Percentiles rank a stretch among this genome's conserved stretches.
Evolutionary conservation across 2,888 invertebrate species (phyloP).

Genomic region (Patella caerulea): DNA sequence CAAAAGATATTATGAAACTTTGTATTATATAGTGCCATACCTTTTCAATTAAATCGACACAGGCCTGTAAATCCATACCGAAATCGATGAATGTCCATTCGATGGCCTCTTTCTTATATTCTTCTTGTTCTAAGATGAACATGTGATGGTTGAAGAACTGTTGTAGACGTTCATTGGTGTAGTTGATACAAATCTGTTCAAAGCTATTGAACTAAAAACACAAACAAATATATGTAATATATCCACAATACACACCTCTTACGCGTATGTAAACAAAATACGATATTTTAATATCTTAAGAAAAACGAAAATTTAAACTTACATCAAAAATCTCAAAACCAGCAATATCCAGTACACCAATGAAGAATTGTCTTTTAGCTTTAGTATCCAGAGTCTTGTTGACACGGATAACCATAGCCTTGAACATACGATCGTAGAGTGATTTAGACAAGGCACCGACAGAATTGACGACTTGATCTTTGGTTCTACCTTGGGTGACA

Average conservation of each 20-base stretch:
- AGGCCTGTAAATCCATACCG: constrained; percentile 94
- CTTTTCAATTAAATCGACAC: constrained; percentile 84
- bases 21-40: constrained; percentile 17
- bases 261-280: no score
- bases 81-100: constrained; percentile 97
- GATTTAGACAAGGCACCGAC: constrained; percentile 72
- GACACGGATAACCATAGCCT: constrained; percentile 97
- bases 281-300: no score
- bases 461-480: constrained; percentile 77
- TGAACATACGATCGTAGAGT: constrained; percentile 72
- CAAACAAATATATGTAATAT: no score
- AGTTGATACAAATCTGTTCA: constrained; percentile 98
- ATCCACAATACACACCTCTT: no score
- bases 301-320: constrained; percentile 21
- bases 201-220: constrained; percentile 91
- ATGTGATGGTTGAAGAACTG: constrained; percentile 98
- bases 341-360: constrained; percentile 99
- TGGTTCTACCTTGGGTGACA: constrained; percentile 98
- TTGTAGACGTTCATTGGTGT: constrained; percentile 97
- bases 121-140: constrained; percentile 97
- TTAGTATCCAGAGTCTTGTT: constrained; percentile 99
- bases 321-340: constrained; percentile 99
- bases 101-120: constrained; percentile 94
- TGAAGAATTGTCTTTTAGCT: constrained; percentile 85
- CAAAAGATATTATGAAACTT: no score